phyloP scores from a whole-genome alignment of 2,797 vertebrate genomes.

The Crocidura indochinensis region DNA sequence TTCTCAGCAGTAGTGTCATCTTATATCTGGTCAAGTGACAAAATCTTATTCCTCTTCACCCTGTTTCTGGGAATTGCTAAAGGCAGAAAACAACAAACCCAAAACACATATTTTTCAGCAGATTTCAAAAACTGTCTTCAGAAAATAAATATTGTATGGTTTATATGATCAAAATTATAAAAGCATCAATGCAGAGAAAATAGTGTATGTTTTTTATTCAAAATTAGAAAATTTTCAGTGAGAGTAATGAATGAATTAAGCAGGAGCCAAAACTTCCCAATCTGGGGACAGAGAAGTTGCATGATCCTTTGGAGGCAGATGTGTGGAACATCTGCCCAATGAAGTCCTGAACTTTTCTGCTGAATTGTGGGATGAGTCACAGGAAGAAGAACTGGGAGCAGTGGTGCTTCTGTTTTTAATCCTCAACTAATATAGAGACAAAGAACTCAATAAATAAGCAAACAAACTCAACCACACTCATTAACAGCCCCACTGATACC shows the following conservation, averaged over 20 bases:
- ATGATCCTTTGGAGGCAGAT: fast-evolving
- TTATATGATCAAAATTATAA: not conserved
- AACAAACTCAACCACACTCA: not conserved
- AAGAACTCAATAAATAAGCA: not conserved
- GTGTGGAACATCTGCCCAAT: not conserved
- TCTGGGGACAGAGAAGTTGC: not conserved
- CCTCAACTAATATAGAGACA: not conserved
- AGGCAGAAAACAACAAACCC: not conserved
- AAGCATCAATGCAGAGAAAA: constrained; percentile 24
- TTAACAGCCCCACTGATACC: not conserved
- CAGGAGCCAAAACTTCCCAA: not conserved
- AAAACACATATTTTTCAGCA: not conserved
- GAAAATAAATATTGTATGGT: constrained; percentile 13
- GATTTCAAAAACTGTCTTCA: constrained; percentile 22
- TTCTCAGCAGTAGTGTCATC: constrained; percentile 66
- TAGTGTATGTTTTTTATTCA: not conserved
- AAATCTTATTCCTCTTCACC: constrained; percentile 47
- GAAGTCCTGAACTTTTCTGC: not conserved
- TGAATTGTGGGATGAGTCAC: not conserved
- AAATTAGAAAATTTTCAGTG: constrained; percentile 2
- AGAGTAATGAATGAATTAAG: not conserved
- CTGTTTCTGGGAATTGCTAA: constrained; percentile 13
- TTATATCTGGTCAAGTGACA: constrained; percentile 31
- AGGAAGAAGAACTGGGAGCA: not conserved
- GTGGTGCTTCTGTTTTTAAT: not conserved